These are phyloP conservation scores for Entosphenus tridentatus DNA, from an alignment of 2,113 vertebrate species.

Conservation along the genomic window DNA sequence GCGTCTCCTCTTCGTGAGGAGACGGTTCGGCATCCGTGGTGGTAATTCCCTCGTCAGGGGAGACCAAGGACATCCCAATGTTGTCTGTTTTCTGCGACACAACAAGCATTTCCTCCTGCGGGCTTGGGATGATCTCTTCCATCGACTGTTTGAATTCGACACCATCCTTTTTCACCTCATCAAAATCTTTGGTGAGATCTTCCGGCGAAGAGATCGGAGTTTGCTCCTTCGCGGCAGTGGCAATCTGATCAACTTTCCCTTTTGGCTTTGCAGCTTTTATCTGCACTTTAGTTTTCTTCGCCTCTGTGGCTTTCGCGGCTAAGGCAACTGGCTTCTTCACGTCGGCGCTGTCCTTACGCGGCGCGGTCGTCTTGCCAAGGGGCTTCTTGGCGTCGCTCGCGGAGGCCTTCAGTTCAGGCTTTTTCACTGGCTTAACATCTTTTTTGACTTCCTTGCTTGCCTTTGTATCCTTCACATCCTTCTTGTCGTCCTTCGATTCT, in stretches of 20 bases:
- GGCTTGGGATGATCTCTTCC: neutral
- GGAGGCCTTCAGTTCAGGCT: conserved; percentile 72
- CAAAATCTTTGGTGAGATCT: conserved; percentile 85
- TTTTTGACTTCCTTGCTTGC: conserved; percentile 62
- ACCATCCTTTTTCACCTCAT: conserved; percentile 39
- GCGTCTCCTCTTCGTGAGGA: too few relatives aligned
- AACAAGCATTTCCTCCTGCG: conserved; percentile 12
- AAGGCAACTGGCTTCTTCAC: conserved; percentile 17
- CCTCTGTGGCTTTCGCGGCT: conserved; percentile 26
- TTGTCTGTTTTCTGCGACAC: neutral
- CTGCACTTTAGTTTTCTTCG: conserved; percentile 30
- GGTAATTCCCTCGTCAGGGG: conserved; percentile 14
- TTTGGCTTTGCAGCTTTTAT: conserved; percentile 22
- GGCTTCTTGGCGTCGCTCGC: conserved; percentile 88
- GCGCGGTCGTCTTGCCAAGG: conserved; percentile 62
- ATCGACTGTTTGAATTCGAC: conserved; percentile 10
- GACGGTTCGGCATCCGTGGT: conserved; percentile 9
- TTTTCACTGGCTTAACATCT: conserved; percentile 56
- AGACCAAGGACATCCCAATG: conserved; percentile 8
- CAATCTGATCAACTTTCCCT: conserved; percentile 15
- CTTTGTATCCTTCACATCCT: conserved; percentile 88
- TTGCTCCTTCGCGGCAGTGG: conserved; percentile 27
- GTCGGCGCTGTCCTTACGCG: conserved; percentile 45
- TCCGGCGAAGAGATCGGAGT: conserved; percentile 64
- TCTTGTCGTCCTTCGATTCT: conserved; percentile 68